Conservation (phyloP, 2,888 invertebrate genomes). For the Eupithecia pulchellata region DNA sequence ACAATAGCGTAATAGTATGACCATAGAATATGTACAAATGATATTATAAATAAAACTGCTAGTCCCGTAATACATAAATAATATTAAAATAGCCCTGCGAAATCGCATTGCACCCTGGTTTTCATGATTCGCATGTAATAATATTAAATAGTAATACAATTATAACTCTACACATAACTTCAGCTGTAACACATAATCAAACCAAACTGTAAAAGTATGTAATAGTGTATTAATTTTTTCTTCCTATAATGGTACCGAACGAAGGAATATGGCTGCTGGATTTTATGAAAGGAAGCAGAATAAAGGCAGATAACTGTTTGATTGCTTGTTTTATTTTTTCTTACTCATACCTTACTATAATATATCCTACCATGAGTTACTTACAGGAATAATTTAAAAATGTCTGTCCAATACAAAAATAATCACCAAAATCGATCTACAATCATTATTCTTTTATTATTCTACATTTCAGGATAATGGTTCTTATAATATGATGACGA, state of each 20-base stretch:
- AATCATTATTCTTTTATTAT: no score
- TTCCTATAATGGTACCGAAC: constrained; percentile 84
- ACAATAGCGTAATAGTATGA: constrained; percentile 81
- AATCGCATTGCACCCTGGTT: constrained; percentile 83
- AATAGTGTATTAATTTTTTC: constrained; percentile 83
- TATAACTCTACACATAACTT: constrained; percentile 81
- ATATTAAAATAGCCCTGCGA: constrained; percentile 66
- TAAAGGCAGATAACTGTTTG: constrained; percentile 86
- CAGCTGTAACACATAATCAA: constrained; percentile 84
- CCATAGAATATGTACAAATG: constrained; percentile 82
- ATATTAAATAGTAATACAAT: constrained; percentile 80
- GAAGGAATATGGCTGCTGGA: constrained; percentile 84
- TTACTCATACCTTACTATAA: neutral
- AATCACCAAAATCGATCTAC: neutral
- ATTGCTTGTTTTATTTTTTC: constrained; percentile 74
- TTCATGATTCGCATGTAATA: constrained; percentile 82
- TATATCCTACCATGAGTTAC: no score
- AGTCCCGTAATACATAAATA: constrained; percentile 77
- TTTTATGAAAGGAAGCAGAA: constrained; percentile 77
- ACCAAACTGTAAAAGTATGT: constrained; percentile 84
- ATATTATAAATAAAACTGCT: constrained; percentile 78
- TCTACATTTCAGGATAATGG: no score
- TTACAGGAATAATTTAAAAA: no score
- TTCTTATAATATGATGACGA: no score
- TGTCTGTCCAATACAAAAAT: neutral